phyloP scores from a whole-genome alignment of 2,888 invertebrate species.

The Bellardia bayeri region DNA sequence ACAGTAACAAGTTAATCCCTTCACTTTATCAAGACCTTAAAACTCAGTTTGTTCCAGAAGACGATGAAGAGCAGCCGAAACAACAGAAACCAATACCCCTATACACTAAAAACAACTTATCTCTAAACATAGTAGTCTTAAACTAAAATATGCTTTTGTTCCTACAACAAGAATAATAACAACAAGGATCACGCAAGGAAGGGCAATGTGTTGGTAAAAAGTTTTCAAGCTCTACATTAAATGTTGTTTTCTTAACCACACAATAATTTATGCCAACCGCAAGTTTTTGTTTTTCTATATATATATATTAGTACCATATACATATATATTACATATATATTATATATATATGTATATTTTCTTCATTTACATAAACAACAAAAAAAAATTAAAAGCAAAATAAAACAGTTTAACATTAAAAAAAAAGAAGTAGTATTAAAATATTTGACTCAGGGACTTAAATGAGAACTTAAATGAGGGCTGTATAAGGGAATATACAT shows the following conservation, averaged over 20 bases:
- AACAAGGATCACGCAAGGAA: not conserved
- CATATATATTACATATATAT: not conserved
- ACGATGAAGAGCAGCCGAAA: conserved; percentile 29
- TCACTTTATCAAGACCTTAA: conserved; percentile 66
- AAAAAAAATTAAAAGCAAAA: not conserved
- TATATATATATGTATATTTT: not conserved
- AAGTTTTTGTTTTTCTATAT: conserved; percentile 49
- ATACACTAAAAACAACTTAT: not conserved
- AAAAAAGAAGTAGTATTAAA: conserved; percentile 36
- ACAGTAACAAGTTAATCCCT: conserved; percentile 69
- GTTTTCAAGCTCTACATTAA: conserved; percentile 40
- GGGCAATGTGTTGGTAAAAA: conserved; percentile 25
- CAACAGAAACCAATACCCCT: conserved; percentile 24
- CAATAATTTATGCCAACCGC: conserved; percentile 71
- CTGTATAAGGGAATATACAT: not conserved
- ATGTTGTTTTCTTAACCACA: conserved; percentile 67
- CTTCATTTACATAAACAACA: not conserved
- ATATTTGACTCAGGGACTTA: conserved; percentile 56
- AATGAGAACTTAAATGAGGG: conserved; percentile 22
- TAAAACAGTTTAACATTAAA: conserved; percentile 11
- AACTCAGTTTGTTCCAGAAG: conserved; percentile 8
- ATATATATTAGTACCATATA: not conserved
- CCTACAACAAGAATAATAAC: not conserved
- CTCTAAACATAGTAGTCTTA: conserved; percentile 1
- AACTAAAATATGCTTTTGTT: conserved; percentile 25